Base-by-base conservation (phyloP, 2,888 invertebrate genomes). In the Drosophila nr. fundita region DNA sequence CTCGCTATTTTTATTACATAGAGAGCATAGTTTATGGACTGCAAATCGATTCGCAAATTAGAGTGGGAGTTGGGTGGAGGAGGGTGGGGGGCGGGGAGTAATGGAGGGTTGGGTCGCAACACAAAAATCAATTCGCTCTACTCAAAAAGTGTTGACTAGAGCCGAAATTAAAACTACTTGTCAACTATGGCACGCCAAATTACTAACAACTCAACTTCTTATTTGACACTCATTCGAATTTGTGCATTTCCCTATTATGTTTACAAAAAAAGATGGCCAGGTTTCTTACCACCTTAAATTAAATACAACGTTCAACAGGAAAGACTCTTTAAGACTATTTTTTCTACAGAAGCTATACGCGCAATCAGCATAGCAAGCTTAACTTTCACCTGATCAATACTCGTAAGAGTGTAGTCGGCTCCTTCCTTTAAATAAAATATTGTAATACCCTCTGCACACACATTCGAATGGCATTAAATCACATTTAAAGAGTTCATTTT, bases 401-500 rank as follows among this genome's bases (percentile, higher is more conserved):
- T n/a, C n/a, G n/a, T n/a, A n/a, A 13, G 55, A 27, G 18, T 30
- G 30, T n/a, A 30, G n/a, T 15, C 13, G 30, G 2, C 52, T 5
- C 1, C 32, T 52, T 13, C 8, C 6, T 18, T 54, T 18, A 27
- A 11, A 15, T 34, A 24, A 24, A 53, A 42, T 18, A 24, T 36
- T 36, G 18, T 6, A 11, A n/a, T 36, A 66, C 62, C 57, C 55
- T 29, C 36, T 38, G 61, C 62, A 50, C 30, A 13, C 29, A 13
- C 36, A 24, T 10, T 29, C 10, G 13, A 34, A 42, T 30, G n/a
- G 62, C 69, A 63, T 78, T 82, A 76, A 85, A 79, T 73, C 72
- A 53, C 78, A 78, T 82, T 82, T 80, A 86, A 86, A 83, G 82
- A 79, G 84, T 86, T 84, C 78, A 81, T 86, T 85, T 85, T 75